phyloP scores from a whole-genome alignment of 2,113 vertebrate species.

The Sinocyclocheilus anophthalmus region DNA sequence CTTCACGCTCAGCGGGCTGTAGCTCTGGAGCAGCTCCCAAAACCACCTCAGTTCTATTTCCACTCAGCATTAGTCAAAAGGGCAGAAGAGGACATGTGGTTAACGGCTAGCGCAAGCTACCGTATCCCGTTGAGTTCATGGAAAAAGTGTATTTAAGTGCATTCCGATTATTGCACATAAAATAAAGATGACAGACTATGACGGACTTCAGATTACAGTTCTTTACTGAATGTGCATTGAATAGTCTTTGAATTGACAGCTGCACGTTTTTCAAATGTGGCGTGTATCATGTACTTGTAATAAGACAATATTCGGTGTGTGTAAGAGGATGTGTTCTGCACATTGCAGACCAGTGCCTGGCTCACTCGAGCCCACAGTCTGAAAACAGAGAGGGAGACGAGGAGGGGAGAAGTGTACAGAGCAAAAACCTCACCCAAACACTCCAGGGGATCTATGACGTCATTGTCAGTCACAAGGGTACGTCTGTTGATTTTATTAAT shows the following conservation, averaged over 20 bases:
- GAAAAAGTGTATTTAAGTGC: slow-evolving; percentile 28
- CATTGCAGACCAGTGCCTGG: slow-evolving; percentile 47
- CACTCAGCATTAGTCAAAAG: slow-evolving; percentile 38
- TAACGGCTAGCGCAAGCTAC: slow-evolving; percentile 13
- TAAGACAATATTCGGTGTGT: not conserved
- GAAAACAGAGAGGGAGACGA: slow-evolving; percentile 17
- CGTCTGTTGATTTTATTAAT: slow-evolving; percentile 14
- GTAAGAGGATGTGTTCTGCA: slow-evolving; percentile 38
- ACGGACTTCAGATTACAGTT: not conserved
- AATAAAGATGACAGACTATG: not conserved
- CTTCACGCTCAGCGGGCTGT: slow-evolving; percentile 36
- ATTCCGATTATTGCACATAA: slow-evolving; percentile 30
- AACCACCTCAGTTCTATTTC: slow-evolving; percentile 32
- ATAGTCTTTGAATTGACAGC: not conserved
- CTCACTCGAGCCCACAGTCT: slow-evolving; percentile 20
- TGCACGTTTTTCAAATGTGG: not conserved
- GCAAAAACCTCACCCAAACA: slow-evolving; percentile 39
- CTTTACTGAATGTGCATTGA: not conserved
- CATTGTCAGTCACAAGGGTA: slow-evolving; percentile 52
- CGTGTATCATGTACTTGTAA: not conserved
- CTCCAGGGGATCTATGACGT: slow-evolving; percentile 51
- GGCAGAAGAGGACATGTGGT: slow-evolving; percentile 12
- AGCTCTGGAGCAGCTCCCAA: slow-evolving; percentile 33
- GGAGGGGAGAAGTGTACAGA: slow-evolving; percentile 20
- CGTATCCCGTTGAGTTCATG: slow-evolving; percentile 30